A percentile compares a stretch with the other conserved stretches of the same genome.
Conservation (phyloP, 1,140 invertebrate species). For the Prorops nasuta region DNA sequence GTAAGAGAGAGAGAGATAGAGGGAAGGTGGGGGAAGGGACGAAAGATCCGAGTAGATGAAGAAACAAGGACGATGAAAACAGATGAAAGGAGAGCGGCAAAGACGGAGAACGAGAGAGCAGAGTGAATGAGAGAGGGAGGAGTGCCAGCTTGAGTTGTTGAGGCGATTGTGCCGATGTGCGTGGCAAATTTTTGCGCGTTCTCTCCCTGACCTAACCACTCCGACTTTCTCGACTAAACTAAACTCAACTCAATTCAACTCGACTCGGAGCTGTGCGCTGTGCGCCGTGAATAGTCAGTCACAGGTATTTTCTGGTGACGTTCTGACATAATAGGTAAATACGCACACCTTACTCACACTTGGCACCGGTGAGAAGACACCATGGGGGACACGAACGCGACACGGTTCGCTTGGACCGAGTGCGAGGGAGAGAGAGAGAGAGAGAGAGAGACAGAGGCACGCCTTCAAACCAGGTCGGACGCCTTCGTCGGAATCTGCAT, state of each 20-base stretch:
- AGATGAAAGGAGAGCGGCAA: not conserved
- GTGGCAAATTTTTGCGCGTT: constrained; percentile 44
- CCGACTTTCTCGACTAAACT: constrained; percentile 13
- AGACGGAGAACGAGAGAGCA: constrained; percentile 11
- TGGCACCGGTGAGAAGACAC: not conserved
- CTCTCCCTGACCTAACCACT: constrained; percentile 52
- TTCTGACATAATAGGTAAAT: constrained; percentile 5
- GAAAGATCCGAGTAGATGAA: constrained; percentile 31
- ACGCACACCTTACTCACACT: no score
- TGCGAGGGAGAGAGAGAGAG: not conserved
- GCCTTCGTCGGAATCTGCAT: no score
- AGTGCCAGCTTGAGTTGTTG: constrained; percentile 30
- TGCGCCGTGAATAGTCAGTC: not conserved
- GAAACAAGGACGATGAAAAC: constrained; percentile 20
- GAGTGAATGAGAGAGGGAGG: constrained; percentile 15
- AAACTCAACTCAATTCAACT: constrained; percentile 4
- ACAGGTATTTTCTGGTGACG: constrained; percentile 17
- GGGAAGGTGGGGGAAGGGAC: constrained; percentile 23
- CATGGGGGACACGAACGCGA: constrained; percentile 2
- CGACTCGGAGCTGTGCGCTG: not conserved
- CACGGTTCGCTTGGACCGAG: not conserved
- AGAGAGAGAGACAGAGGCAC: not conserved
- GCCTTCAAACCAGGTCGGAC: no score
- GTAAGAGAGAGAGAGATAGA: constrained; percentile 24
- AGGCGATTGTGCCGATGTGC: constrained; percentile 41